Percentiles rank a stretch among this genome's conserved stretches.
These are phyloP conservation scores for Lytechinus variegatus DNA, from an alignment of 35 echinoderm and acorn worm genomes.

Conservation along the genomic window DNA sequence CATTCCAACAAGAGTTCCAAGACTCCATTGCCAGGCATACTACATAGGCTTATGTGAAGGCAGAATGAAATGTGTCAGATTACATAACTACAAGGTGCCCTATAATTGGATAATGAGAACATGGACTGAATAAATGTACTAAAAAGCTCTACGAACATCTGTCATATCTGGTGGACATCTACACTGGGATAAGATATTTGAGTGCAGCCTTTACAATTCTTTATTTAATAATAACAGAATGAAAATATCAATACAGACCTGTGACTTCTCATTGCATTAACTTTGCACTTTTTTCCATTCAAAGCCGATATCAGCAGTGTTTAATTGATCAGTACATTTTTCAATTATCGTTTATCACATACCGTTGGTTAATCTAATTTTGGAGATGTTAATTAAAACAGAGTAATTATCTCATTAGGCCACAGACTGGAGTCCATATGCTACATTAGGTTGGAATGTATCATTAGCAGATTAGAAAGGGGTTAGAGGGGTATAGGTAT, in stretches of 20 bases:
- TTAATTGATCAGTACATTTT: background rate
- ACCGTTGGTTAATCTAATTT: background rate
- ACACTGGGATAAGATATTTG: background rate
- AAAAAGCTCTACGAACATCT: background rate
- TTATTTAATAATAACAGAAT: background rate
- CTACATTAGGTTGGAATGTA: background rate
- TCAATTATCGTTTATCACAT: background rate
- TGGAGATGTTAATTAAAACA: background rate
- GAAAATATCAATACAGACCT: background rate
- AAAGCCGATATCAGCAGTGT: background rate
- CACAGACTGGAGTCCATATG: background rate
- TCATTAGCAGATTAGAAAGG: background rate
- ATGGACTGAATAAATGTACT: background rate
- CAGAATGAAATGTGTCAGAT: background rate
- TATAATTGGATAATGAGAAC: background rate
- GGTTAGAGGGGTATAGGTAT: too few species aligned
- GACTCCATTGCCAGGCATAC: too few species aligned
- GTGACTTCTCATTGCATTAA: background rate
- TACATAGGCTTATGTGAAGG: background rate
- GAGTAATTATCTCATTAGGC: background rate
- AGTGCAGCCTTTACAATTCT: background rate
- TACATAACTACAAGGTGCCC: background rate
- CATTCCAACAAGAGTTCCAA: too few species aligned
- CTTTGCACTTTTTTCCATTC: background rate
- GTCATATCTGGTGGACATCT: background rate